Percentiles rank a stretch among this genome's conserved stretches.
Conservation (phyloP, 1,140 invertebrate species). For the Drosophila elegans region DNA sequence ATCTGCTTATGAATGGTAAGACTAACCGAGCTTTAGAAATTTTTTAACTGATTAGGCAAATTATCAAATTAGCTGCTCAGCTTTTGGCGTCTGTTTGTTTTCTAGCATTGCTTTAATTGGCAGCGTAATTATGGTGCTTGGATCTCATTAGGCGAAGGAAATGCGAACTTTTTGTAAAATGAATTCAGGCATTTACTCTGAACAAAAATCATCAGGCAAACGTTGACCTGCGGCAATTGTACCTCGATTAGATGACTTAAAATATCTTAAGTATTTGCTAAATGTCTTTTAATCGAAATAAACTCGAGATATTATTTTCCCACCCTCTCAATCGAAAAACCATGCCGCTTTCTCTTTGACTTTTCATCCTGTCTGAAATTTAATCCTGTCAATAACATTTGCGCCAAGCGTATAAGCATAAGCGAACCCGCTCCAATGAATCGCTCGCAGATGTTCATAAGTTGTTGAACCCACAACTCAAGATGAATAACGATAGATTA, state of each 20-base stretch:
- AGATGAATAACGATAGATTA: conserved; percentile 19
- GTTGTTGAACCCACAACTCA: conserved; percentile 46
- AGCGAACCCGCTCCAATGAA: conserved; percentile 26
- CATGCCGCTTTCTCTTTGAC: conserved; percentile 28
- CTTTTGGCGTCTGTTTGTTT: conserved; percentile 40
- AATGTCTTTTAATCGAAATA: conserved; percentile 37
- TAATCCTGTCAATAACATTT: conserved; percentile 41
- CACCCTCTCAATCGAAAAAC: conserved; percentile 23
- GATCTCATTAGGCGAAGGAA: conserved; percentile 32
- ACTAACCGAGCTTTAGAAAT: conserved; percentile 36
- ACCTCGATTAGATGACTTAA: conserved; percentile 40
- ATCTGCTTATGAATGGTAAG: conserved; percentile 33
- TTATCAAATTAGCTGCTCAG: conserved; percentile 63
- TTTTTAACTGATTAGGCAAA: conserved; percentile 61
- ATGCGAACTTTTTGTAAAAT: conserved; percentile 15
- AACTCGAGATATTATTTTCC: conserved; percentile 9
- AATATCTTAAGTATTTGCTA: conserved; percentile 3
- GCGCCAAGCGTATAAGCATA: conserved; percentile 23
- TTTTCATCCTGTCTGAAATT: conserved; percentile 36
- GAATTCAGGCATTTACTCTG: neutral
- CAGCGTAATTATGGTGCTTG: conserved; percentile 42
- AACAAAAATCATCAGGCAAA: conserved; percentile 28
- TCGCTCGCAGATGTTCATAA: conserved; percentile 6
- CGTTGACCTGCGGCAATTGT: conserved; percentile 53
- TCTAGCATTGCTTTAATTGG: conserved; percentile 36